Conservation (phyloP, 2,113 vertebrate species). For the Ailuropoda melanoleuca region DNA sequence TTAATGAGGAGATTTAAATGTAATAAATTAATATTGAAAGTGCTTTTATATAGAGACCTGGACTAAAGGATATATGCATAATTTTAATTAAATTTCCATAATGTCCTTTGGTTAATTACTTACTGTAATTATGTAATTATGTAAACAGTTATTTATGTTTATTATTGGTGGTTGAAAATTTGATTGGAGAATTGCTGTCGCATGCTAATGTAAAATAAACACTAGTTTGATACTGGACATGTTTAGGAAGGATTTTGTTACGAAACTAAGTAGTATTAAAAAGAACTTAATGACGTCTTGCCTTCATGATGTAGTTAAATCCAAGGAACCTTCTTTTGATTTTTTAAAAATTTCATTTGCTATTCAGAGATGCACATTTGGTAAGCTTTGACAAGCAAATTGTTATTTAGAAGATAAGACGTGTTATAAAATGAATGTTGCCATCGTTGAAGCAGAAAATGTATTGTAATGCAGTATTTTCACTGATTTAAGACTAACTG, state of each 20-base stretch:
- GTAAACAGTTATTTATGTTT: constrained; percentile 4
- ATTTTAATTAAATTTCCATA: constrained; percentile 26
- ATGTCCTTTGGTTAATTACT: background rate
- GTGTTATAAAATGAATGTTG: background rate
- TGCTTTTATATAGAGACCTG: background rate
- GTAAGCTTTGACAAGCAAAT: background rate
- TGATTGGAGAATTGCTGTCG: constrained; percentile 18
- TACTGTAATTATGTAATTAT: background rate
- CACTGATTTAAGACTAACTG: background rate
- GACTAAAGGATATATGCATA: background rate
- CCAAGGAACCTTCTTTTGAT: background rate
- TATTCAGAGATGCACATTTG: background rate
- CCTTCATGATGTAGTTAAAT: background rate
- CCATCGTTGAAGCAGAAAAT: constrained; percentile 6
- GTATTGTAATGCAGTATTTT: background rate
- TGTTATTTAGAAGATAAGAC: constrained; percentile 3
- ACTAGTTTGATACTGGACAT: background rate
- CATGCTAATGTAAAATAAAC: background rate
- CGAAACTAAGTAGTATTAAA: background rate
- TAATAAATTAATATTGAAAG: background rate
- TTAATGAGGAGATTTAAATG: constrained; percentile 43
- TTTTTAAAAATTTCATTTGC: background rate
- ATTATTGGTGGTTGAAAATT: background rate
- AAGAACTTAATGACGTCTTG: background rate
- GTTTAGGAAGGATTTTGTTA: constrained; percentile 1